Percentiles rank a stretch among this genome's conserved stretches.
Evolutionary conservation across 2,797 vertebrate genomes (phyloP).

Genomic region (Silurus aristotelis): DNA sequence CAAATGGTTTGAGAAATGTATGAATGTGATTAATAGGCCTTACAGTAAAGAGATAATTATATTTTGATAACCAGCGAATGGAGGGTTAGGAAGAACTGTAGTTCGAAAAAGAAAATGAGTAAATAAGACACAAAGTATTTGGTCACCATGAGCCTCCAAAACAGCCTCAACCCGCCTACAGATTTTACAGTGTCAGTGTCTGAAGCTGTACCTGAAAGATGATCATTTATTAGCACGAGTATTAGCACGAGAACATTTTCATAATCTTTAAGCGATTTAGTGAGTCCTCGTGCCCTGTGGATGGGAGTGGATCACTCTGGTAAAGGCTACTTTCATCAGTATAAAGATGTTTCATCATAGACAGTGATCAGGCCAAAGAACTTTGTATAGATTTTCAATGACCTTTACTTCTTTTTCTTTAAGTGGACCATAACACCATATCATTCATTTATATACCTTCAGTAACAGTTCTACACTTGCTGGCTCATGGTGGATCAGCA

Average conservation of each 20-base stretch:
- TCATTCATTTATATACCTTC: neutral
- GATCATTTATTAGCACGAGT: neutral
- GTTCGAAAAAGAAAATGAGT: neutral
- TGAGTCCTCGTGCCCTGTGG: neutral
- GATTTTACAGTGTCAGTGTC: neutral
- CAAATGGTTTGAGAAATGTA: neutral
- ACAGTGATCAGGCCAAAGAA: neutral
- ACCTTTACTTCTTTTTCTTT: neutral
- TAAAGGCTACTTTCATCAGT: neutral
- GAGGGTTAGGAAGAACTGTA: neutral
- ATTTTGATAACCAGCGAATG: neutral
- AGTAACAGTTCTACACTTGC: neutral
- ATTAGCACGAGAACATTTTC: neutral
- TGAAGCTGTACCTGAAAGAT: neutral
- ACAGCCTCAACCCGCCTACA: neutral
- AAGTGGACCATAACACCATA: neutral
- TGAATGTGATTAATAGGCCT: neutral
- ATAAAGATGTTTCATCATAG: neutral
- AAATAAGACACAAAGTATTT: neutral
- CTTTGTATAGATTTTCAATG: neutral
- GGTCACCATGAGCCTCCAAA: neutral
- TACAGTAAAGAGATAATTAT: neutral
- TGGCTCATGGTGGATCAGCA: neutral
- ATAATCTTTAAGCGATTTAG: neutral
- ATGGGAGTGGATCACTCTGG: neutral